Conservation (phyloP, 2,797 vertebrate genomes). For the Steatocranus sp. region DNA sequence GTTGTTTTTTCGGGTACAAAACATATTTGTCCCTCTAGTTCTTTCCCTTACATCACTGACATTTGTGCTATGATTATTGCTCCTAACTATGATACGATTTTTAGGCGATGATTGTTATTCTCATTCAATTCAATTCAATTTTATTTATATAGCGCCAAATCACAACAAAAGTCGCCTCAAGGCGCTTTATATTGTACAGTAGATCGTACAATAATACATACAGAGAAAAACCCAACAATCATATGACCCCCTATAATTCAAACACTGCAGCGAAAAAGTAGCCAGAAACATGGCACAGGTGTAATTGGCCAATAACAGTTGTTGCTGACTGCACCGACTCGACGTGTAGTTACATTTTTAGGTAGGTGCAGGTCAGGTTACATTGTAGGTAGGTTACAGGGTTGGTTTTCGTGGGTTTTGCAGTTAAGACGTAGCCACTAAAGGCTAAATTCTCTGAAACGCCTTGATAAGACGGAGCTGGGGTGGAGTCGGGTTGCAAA, state of each 20-base stretch:
- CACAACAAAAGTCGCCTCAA: too few species aligned
- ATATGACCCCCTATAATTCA: too few species aligned
- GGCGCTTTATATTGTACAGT: too few species aligned
- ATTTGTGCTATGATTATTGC: background rate
- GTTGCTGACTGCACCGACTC: background rate
- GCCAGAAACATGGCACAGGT: background rate
- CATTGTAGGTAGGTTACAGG: background rate
- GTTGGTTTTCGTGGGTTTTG: accelerated
- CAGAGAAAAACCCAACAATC: too few species aligned
- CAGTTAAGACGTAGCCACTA: background rate
- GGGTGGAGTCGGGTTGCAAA: background rate
- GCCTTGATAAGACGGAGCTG: background rate
- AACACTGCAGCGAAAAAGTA: background rate
- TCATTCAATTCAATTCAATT: too few species aligned
- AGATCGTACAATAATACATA: too few species aligned
- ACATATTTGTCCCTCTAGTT: background rate
- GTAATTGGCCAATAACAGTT: background rate
- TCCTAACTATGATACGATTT: background rate
- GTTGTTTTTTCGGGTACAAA: background rate
- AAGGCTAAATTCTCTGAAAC: background rate
- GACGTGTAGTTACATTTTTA: background rate
- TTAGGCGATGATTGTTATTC: background rate
- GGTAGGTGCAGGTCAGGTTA: background rate
- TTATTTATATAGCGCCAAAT: too few species aligned
- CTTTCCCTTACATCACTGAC: background rate